Percentiles rank a stretch among this genome's conserved stretches.
These are phyloP conservation scores for Mionectes olivaceus DNA, from an alignment of 2,797 vertebrate genomes.

Conservation along the genomic window DNA sequence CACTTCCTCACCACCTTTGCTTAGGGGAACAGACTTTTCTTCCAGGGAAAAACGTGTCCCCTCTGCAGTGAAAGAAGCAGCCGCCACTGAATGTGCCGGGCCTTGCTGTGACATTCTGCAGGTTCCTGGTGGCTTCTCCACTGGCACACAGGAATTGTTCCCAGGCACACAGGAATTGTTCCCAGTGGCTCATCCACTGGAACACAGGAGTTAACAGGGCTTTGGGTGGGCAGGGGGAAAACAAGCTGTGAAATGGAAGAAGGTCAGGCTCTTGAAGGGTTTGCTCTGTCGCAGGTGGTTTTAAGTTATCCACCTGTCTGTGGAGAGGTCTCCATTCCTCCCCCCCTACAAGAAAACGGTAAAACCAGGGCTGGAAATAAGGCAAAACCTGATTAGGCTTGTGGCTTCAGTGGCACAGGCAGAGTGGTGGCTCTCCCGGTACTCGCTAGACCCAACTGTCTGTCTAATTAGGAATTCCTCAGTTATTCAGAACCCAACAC, in stretches of 20 bases:
- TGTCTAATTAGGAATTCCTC: not conserved
- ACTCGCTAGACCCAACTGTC: not conserved
- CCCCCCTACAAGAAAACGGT: not conserved
- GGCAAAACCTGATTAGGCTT: not conserved
- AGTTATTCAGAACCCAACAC: not conserved
- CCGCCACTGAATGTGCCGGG: not conserved
- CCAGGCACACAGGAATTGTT: no score
- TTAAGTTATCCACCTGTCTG: not conserved
- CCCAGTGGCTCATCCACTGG: not conserved
- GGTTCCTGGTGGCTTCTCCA: not conserved
- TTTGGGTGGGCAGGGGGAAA: conserved; percentile 30
- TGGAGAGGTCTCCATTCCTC: not conserved
- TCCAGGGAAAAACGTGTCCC: rapidly evolving
- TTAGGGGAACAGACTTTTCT: not conserved
- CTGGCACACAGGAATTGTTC: not conserved
- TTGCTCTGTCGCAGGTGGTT: conserved; percentile 31
- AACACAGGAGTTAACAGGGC: conserved; percentile 42
- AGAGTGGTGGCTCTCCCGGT: not conserved
- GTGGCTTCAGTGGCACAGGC: not conserved
- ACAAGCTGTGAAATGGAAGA: conserved; percentile 62
- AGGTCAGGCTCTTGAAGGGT: conserved; percentile 11
- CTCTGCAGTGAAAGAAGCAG: not conserved
- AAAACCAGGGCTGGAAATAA: not conserved
- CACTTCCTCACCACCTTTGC: not conserved
- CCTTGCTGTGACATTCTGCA: not conserved